A percentile compares a stretch with the other conserved stretches of the same genome.
Evolutionary conservation across 1,140 invertebrate genomes (phyloP).

Genomic region (Helicoverpa zea): DNA sequence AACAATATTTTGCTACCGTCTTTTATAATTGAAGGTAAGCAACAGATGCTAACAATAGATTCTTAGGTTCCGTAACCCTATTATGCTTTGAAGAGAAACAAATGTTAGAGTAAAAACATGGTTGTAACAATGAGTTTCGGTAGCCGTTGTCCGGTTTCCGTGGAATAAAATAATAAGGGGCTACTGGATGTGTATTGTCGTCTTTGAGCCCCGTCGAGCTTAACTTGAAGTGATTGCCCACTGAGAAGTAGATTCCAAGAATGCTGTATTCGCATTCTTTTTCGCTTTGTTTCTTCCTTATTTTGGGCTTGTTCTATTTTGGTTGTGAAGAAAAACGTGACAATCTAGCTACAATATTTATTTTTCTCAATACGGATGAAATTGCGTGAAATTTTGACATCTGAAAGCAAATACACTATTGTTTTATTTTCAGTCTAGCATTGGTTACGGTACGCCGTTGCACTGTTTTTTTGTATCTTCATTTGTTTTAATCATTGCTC

Average conservation of each 20-base stretch:
- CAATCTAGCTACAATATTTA: constrained; percentile 24
- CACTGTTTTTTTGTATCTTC: neutral
- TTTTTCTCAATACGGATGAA: constrained; percentile 3
- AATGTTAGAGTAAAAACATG: constrained; percentile 73
- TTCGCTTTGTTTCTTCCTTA: constrained; percentile 25
- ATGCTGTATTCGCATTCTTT: constrained; percentile 36
- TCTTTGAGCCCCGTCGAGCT: constrained; percentile 69
- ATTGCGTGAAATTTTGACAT: constrained; percentile 21
- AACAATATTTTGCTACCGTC: constrained; percentile 85
- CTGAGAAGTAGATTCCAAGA: constrained; percentile 71
- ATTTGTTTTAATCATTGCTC: neutral
- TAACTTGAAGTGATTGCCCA: constrained; percentile 71
- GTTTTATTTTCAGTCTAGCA: neutral
- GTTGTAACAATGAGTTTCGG: constrained; percentile 68
- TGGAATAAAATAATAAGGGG: constrained; percentile 72
- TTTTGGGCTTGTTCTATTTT: constrained; percentile 7
- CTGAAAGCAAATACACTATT: neutral
- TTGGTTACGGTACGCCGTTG: neutral
- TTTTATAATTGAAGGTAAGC: constrained; percentile 68
- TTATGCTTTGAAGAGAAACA: constrained; percentile 78
- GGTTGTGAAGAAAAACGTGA: constrained; percentile 9
- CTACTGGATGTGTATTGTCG: constrained; percentile 72
- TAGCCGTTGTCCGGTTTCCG: constrained; percentile 72
- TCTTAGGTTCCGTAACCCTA: constrained; percentile 73
- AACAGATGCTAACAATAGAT: constrained; percentile 73